Conservation (phyloP, 2,797 vertebrate species). For the Thunnus albacares region DNA sequence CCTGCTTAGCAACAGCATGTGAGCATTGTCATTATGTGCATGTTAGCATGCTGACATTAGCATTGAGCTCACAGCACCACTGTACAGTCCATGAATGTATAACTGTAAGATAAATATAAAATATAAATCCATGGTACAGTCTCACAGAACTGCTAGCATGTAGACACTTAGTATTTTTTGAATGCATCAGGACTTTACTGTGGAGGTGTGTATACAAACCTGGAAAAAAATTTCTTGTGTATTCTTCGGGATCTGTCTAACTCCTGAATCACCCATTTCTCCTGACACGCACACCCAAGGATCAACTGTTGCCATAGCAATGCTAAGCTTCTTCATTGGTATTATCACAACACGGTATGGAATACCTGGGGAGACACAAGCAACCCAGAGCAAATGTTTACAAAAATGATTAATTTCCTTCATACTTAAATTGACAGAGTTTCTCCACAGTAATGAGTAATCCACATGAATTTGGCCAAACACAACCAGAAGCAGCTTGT, state of each 20-base stretch:
- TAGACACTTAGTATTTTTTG: not conserved
- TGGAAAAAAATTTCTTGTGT: conserved; percentile 97
- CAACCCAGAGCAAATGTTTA: not conserved
- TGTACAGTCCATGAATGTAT: not conserved
- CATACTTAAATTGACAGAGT: not conserved
- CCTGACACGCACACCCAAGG: conserved; percentile 98
- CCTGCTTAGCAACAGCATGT: too few species aligned
- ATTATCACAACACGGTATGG: conserved; percentile 95
- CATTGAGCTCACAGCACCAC: not conserved
- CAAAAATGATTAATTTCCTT: not conserved
- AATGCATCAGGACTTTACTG: not conserved
- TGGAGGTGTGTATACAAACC: conserved; percentile 80
- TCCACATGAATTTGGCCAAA: too few species aligned
- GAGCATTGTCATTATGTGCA: too few species aligned
- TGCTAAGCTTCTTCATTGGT: conserved; percentile 98
- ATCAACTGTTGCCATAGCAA: conserved; percentile 95
- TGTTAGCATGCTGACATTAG: not conserved
- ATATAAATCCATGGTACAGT: not conserved
- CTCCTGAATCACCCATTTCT: conserved; percentile 94
- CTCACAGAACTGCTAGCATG: not conserved
- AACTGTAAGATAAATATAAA: not conserved
- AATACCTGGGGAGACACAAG: conserved; percentile 86
- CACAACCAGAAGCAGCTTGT: too few species aligned
- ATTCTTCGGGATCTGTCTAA: conserved; percentile 96
- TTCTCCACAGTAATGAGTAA: conserved; percentile 1